Evolutionary conservation across 2,113 vertebrate genomes (phyloP).

Genomic region (Hystrix brachyura): DNA sequence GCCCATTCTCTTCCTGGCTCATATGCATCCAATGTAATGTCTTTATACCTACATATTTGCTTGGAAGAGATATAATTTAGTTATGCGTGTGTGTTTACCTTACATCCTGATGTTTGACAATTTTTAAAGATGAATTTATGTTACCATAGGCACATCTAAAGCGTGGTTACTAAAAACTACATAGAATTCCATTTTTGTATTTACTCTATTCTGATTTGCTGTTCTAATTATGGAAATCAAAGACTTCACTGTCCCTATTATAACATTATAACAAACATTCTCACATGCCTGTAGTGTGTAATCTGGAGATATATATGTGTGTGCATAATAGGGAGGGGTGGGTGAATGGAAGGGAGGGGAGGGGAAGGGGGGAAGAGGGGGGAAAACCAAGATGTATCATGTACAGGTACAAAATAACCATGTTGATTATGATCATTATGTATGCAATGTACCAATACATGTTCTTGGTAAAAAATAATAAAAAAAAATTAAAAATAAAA

Average conservation of each 20-base stretch:
- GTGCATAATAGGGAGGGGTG: too few species aligned
- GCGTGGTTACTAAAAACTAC: slow-evolving; percentile 12
- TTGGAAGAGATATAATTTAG: not conserved
- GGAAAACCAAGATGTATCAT: too few species aligned
- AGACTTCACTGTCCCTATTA: not conserved
- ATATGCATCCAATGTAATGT: not conserved
- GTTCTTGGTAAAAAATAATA: too few species aligned
- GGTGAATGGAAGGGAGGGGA: too few species aligned
- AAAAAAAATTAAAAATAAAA: too few species aligned
- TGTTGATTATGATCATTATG: too few species aligned
- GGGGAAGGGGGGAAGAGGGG: too few species aligned
- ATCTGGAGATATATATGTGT: not conserved
- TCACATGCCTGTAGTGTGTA: not conserved
- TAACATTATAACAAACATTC: not conserved
- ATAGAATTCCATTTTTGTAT: slow-evolving; percentile 18
- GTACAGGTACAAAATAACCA: too few species aligned
- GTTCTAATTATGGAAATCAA: not conserved
- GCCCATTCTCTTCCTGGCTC: not conserved
- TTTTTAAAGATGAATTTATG: slow-evolving; percentile 40
- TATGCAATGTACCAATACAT: too few species aligned
- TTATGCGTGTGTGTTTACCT: not conserved
- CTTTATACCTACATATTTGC: not conserved
- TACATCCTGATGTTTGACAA: not conserved
- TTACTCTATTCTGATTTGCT: not conserved
- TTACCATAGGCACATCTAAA: slow-evolving; percentile 7